Evolutionary conservation across 2,797 vertebrate genomes (phyloP), one percentile per base, ranked within the genome.

Genomic region (Myripristis jacobus): DNA sequence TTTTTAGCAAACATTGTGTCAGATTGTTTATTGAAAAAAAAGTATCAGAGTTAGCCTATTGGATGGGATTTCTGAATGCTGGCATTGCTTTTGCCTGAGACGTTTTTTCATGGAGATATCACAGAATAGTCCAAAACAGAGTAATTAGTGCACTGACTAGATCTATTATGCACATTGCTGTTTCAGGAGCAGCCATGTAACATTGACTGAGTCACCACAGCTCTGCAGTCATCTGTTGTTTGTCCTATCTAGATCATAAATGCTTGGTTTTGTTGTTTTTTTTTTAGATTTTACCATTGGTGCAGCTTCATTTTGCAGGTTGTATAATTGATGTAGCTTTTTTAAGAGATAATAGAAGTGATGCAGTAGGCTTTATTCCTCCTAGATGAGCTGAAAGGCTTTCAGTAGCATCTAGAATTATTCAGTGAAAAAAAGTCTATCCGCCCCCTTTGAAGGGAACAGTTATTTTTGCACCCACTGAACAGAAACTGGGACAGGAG

Each of bases 391-490:
- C 48, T 58, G 80, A 81, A 74, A 71, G 25, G 46, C 77, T 82
- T 77, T 89, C 83, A 74, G 70, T 80, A 75, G 65, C 66, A 70
- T 83, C 70, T 22, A 77, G 56, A 79, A 86, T 83, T 80, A 85
- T 83, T 84, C 79, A 62, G 81, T 53, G 52, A 67, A 55, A 81
- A n/a, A 79, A 75, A 65, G 53, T 58, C 58, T 56, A 47, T 60
- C 66, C 75, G 59, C 61, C 85, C 75, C 66, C 55, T 88, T 85
- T 85, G 87, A 89, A 82, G 62, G 73, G 80, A 89, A 73, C 75
- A 80, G 91, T 91, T 92, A 93, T 93, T 93, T 93, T 89, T 88
- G 89, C 80, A 85, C 75, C 79, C 68, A 70, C 75, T 80, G 85
- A 88, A 72, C 70, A 77, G 88, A 89, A 93, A 92, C 77, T 91